These are phyloP conservation scores for Magallana nippona DNA, from an alignment of 2,888 invertebrate genomes.

Conservation along the genomic window DNA sequence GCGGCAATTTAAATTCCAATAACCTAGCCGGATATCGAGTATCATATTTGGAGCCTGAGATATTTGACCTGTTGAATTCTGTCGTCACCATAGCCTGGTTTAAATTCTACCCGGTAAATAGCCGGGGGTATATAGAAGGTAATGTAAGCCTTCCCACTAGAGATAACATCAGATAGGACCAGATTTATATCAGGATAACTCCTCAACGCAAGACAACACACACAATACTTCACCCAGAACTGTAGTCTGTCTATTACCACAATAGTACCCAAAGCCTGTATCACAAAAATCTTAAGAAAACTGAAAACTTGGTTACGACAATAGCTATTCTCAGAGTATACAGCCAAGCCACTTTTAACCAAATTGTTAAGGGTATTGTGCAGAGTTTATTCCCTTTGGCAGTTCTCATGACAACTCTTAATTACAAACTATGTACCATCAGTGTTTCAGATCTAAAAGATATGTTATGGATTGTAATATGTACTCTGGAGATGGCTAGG, in stretches of 20 bases:
- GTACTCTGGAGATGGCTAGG: too few species aligned
- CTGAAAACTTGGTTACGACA: constrained; percentile 5
- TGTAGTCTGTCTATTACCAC: neutral
- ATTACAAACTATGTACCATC: too few species aligned
- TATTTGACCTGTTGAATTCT: constrained; percentile 15
- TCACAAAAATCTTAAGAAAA: constrained; percentile 11
- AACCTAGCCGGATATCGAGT: neutral
- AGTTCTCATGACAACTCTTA: too few species aligned
- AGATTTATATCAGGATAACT: constrained; percentile 12
- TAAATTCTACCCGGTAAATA: constrained; percentile 19
- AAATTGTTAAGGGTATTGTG: too few species aligned
- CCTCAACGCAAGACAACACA: constrained; percentile 4
- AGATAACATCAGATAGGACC: constrained; percentile 7
- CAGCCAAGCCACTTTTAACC: too few species aligned
- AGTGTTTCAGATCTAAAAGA: too few species aligned
- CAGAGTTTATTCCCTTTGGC: too few species aligned
- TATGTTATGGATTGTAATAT: too few species aligned
- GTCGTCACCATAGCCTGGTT: constrained; percentile 15
- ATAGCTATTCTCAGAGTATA: neutral
- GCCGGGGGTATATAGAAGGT: neutral
- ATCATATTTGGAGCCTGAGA: constrained; percentile 33
- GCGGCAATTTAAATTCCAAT: constrained; percentile 26
- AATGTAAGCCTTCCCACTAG: constrained; percentile 3
- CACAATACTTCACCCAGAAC: neutral
- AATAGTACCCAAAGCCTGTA: neutral